phyloP scores from a whole-genome alignment of 2,113 vertebrate genomes.

The Esox niger region DNA sequence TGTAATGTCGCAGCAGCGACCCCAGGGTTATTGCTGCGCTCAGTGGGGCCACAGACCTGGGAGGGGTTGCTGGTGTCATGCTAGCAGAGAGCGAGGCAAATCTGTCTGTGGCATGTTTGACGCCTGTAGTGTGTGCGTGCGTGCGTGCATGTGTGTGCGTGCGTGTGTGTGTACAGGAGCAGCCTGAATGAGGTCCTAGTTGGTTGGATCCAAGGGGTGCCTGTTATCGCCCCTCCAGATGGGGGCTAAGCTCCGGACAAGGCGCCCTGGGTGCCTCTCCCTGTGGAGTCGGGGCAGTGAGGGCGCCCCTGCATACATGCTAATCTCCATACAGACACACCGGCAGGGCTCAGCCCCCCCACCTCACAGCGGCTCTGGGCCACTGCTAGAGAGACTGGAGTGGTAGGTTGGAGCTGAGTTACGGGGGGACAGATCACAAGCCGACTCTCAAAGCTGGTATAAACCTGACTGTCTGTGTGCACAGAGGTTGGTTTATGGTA shows the following conservation, averaged over 20 bases:
- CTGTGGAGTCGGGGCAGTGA: not conserved
- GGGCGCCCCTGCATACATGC: not conserved
- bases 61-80: too few relatives aligned
- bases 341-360: not conserved
- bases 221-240: constrained; percentile 3
- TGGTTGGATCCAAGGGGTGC: not conserved
- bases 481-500: not conserved
- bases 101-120: too few relatives aligned
- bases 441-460: not conserved
- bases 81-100: too few relatives aligned
- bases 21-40: too few relatives aligned
- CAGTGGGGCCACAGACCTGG: too few relatives aligned
- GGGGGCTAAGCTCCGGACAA: not conserved
- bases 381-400: not conserved
- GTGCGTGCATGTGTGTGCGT: too few relatives aligned
- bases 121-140: too few relatives aligned
- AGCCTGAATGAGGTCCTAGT: constrained; percentile 1
- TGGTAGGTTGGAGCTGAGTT: constrained; percentile 2
- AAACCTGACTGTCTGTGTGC: not conserved
- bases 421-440: constrained; percentile 14
- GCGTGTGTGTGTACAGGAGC: too few relatives aligned
- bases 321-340: constrained; percentile 4
- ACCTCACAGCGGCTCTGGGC: not conserved
- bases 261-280: not conserved
- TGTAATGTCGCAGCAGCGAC: too few relatives aligned